These are phyloP conservation scores for Neopelma chrysocephalum DNA, from an alignment of 2,797 vertebrate genomes.

Conservation along the genomic window DNA sequence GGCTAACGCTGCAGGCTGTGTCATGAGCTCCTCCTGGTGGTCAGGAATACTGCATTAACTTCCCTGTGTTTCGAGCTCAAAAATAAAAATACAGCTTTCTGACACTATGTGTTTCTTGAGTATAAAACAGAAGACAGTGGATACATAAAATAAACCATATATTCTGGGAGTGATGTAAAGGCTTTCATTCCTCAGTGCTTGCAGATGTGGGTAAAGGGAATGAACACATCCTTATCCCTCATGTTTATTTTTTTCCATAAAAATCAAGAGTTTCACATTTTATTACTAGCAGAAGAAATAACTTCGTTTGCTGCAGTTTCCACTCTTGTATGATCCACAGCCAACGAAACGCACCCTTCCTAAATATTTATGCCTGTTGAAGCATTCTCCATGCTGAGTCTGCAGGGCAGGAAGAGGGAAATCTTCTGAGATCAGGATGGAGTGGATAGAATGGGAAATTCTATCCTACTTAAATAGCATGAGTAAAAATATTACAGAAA, in stretches of 20 bases:
- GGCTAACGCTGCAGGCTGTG: background rate
- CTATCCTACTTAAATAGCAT: background rate
- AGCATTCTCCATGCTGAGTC: background rate
- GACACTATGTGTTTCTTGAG: no score
- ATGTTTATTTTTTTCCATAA: background rate
- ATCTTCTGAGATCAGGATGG: background rate
- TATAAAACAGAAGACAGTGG: background rate
- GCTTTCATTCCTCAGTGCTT: background rate
- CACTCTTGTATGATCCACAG: constrained; percentile 14
- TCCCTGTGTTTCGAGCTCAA: accelerated
- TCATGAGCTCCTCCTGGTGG: constrained; percentile 55
- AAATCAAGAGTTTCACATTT: background rate
- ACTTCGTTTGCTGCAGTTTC: background rate
- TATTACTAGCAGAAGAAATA: background rate
- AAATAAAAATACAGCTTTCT: background rate
- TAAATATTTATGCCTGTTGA: background rate
- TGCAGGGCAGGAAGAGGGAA: background rate
- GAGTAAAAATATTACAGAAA: background rate
- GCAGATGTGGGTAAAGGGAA: background rate
- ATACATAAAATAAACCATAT: background rate
- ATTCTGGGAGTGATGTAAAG: background rate
- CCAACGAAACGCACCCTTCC: constrained; percentile 19
- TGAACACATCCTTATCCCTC: background rate
- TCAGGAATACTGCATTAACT: accelerated
- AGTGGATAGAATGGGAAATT: background rate